Conservation (phyloP, 2,888 invertebrate species). For the Sisyra terminalis region DNA sequence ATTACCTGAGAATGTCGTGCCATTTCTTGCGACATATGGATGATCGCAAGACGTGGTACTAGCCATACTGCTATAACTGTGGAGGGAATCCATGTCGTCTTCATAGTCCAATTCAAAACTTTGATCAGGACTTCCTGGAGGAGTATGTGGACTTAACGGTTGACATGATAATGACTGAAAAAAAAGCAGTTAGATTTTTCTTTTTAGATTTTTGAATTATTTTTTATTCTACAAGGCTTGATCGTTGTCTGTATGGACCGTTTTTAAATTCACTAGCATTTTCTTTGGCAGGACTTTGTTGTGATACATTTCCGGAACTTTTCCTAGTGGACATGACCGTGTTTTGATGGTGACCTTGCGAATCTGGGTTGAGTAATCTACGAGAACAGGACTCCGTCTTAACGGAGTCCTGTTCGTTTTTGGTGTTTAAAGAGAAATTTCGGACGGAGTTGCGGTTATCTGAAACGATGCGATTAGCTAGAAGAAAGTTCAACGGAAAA, state of each 20-base stretch:
- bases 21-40: constrained; percentile 57
- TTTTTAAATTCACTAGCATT: too few relatives aligned
- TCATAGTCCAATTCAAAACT: constrained; percentile 29
- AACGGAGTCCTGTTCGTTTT: constrained; percentile 3
- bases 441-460: constrained; percentile 7
- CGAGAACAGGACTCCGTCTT: constrained; percentile 3
- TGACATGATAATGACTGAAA: constrained; percentile 23
- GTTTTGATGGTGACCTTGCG: too few relatives aligned
- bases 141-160: constrained; percentile 19
- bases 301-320: not conserved
- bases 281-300: not conserved
- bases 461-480: constrained; percentile 3
- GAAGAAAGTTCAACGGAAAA: constrained; percentile 1
- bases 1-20: constrained; percentile 37
- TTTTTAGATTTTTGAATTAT: not conserved
- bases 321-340: too few relatives aligned
- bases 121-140: constrained; percentile 18
- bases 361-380: not conserved
- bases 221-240: not conserved
- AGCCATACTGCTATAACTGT: constrained; percentile 63
- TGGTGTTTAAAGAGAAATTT: not conserved
- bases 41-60: constrained; percentile 70
- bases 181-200: not conserved
- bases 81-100: constrained; percentile 60
- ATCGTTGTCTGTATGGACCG: not conserved